These are phyloP conservation scores for Tetraodon nigroviridis DNA, from an alignment of 2,113 vertebrate species.

Conservation along the genomic window DNA sequence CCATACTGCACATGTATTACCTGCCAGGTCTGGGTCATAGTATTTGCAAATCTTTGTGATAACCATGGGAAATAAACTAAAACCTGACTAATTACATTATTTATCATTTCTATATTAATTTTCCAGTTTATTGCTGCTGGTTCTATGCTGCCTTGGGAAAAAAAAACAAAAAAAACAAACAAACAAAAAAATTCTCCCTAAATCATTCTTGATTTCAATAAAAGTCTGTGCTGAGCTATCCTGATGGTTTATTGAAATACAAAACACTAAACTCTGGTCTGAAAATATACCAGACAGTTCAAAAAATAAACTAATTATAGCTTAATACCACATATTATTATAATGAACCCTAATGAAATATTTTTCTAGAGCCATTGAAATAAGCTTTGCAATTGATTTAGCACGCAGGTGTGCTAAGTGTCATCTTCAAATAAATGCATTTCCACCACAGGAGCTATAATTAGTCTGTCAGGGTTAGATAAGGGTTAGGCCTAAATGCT, in stretches of 20 bases:
- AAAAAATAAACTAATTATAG: conserved; percentile 58
- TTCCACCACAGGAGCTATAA: conserved; percentile 66
- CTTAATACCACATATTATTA: conserved; percentile 59
- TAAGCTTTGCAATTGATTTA: conserved; percentile 65
- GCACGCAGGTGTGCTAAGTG: conserved; percentile 67
- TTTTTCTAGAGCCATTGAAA: conserved; percentile 68
- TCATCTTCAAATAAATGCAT: conserved; percentile 70
- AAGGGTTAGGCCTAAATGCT: conserved; percentile 55
- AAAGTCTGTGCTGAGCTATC: not conserved
- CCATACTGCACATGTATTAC: conserved; percentile 39
- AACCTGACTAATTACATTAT: not conserved
- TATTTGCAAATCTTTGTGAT: conserved; percentile 25
- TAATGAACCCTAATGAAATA: conserved; percentile 71
- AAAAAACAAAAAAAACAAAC: too few relatives aligned
- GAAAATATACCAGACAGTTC: conserved; percentile 41
- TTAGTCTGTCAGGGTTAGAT: conserved; percentile 64
- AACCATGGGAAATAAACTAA: not conserved
- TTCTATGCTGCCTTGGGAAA: not conserved
- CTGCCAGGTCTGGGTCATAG: conserved; percentile 54
- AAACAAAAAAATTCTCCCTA: not conserved
- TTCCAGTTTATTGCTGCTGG: not conserved
- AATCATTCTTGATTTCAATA: not conserved
- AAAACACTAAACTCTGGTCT: conserved; percentile 10
- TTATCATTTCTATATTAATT: conserved; percentile 1
- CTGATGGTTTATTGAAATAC: not conserved